A percentile compares a stretch with the other conserved stretches of the same genome.
Evolutionary conservation across 2,113 vertebrate genomes (phyloP).

Genomic region (Strigops habroptila): DNA sequence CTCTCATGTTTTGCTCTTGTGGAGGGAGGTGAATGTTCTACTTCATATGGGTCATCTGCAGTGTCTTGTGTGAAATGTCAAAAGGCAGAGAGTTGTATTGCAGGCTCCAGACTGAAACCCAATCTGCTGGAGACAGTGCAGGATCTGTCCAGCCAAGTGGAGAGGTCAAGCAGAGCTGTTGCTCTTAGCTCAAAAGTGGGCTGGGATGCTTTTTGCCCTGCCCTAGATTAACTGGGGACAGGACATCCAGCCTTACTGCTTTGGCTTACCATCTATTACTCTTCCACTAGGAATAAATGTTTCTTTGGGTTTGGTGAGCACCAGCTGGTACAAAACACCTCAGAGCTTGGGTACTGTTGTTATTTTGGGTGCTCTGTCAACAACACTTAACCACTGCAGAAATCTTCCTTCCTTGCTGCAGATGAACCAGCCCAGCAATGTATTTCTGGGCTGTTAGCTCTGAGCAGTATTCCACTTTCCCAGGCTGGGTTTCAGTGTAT

Average conservation of each 20-base stretch:
- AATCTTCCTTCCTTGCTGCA: not conserved
- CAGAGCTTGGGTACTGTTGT: not conserved
- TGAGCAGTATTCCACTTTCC: not conserved
- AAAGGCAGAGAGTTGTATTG: not conserved
- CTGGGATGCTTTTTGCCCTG: not conserved
- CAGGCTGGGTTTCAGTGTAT: not conserved
- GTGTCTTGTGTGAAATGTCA: not conserved
- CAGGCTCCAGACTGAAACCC: slow-evolving; percentile 5
- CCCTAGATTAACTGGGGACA: not conserved
- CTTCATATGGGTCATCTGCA: not conserved
- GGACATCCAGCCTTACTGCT: not conserved
- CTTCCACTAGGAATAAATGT: not conserved
- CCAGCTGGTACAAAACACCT: not conserved
- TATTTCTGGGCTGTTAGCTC: slow-evolving; percentile 5
- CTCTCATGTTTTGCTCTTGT: not conserved
- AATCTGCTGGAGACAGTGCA: not conserved
- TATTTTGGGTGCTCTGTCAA: not conserved
- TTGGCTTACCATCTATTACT: not conserved
- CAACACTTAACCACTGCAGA: not conserved
- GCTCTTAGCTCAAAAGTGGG: not conserved
- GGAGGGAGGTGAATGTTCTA: not conserved
- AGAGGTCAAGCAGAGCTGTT: not conserved
- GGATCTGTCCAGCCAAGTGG: not conserved
- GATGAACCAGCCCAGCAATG: not conserved
- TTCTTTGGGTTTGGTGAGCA: not conserved